Conservation (phyloP, 2,113 vertebrate species). For the Sclerurus mexicanus region DNA sequence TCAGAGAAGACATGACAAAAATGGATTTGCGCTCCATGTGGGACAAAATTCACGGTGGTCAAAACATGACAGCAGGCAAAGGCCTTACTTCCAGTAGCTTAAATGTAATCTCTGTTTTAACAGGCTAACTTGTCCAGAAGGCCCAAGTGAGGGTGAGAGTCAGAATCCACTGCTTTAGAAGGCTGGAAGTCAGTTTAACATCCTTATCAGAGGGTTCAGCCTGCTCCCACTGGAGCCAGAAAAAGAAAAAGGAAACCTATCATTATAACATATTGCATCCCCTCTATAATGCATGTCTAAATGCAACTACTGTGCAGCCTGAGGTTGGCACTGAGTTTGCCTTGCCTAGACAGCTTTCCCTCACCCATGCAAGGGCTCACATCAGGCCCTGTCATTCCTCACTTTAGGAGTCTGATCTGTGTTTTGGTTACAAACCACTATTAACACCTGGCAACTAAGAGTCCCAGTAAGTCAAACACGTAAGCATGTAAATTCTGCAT, state of each 20-base stretch:
- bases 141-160: background rate
- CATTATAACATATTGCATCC: background rate
- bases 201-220: background rate
- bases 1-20: background rate
- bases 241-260: background rate
- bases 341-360: background rate
- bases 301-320: background rate
- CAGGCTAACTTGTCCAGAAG: background rate
- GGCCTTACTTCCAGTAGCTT: background rate
- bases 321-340: background rate
- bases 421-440: background rate
- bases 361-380: rapidly evolving
- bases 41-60: background rate
- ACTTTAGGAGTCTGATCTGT: background rate
- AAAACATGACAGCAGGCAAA: background rate
- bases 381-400: background rate
- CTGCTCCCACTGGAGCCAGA: background rate
- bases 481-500: too few species aligned
- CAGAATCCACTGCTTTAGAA: background rate
- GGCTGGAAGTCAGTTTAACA: background rate
- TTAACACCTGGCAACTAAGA: background rate
- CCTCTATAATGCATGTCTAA: background rate
- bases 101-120: background rate
- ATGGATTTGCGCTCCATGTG: background rate
- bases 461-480: too few species aligned